These are phyloP conservation scores for Amniataba percoides DNA, from an alignment of 2,797 vertebrate genomes.

Conservation along the genomic window DNA sequence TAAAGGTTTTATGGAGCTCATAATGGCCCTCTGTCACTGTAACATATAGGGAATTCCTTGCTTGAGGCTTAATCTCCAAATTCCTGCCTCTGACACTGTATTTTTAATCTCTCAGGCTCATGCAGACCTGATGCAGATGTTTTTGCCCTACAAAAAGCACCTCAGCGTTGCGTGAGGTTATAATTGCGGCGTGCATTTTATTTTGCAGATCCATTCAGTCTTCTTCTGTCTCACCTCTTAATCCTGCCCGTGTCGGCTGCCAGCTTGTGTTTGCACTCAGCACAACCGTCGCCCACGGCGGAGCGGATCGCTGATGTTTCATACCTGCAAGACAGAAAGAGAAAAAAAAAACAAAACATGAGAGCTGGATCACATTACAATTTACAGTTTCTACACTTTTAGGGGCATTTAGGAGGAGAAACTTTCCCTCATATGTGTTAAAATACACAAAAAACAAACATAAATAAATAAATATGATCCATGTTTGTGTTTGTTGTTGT, in stretches of 20 bases:
- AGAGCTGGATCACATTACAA: constrained; percentile 40
- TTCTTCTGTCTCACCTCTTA: constrained; percentile 85
- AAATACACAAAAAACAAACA: not conserved
- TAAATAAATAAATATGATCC: not conserved
- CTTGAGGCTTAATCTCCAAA: constrained; percentile 27
- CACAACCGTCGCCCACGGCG: constrained; percentile 63
- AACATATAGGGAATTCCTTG: constrained; percentile 26
- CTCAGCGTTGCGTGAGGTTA: constrained; percentile 27
- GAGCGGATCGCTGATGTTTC: constrained; percentile 56
- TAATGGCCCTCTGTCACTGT: constrained; percentile 10
- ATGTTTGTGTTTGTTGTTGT: not conserved
- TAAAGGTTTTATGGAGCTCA: constrained; percentile 12
- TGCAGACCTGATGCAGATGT: constrained; percentile 1
- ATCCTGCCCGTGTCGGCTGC: constrained; percentile 77
- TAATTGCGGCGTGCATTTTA: constrained; percentile 60
- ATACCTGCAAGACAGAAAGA: constrained; percentile 54
- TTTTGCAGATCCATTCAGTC: constrained; percentile 52
- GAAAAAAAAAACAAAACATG: constrained; percentile 18
- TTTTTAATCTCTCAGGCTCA: not conserved
- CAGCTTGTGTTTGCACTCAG: constrained; percentile 76
- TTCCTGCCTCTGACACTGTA: constrained; percentile 9
- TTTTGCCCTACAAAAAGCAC: constrained; percentile 21
- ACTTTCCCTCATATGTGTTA: constrained; percentile 63
- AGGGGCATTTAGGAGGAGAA: constrained; percentile 13
- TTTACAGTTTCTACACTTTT: constrained; percentile 31